Conservation (phyloP, 2,113 vertebrate genomes). For the Campylomormyrus numenius region DNA sequence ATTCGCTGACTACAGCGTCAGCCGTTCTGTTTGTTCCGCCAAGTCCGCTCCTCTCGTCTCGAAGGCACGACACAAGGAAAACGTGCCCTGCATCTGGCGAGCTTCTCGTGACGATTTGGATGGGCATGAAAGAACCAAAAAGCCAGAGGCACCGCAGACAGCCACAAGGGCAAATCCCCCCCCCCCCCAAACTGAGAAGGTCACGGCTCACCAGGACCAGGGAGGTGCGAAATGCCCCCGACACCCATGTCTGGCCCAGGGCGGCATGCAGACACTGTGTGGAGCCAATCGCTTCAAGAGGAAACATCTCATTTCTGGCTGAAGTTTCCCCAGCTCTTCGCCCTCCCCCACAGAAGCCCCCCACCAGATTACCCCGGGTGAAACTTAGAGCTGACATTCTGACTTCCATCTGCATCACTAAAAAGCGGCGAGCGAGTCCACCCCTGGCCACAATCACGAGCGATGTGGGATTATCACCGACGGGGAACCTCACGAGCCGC, state of each 20-base stretch:
- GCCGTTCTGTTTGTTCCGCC: background rate
- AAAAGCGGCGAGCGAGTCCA: slow-evolving; percentile 33
- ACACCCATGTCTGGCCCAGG: background rate
- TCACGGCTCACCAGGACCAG: background rate
- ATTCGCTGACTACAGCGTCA: background rate
- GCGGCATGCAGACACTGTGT: background rate
- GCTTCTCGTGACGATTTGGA: slow-evolving; percentile 24
- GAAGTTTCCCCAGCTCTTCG: slow-evolving; percentile 35
- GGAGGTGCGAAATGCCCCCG: background rate
- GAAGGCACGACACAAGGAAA: background rate
- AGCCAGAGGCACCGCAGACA: background rate
- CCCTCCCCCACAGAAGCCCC: slow-evolving; percentile 45
- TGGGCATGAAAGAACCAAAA: slow-evolving; percentile 17
- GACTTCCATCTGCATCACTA: slow-evolving; percentile 21
- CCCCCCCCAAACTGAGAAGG: background rate
- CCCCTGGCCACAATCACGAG: slow-evolving; percentile 44
- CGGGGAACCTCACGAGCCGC: slow-evolving; percentile 21
- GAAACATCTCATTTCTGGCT: slow-evolving; percentile 37
- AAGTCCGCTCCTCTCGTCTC: background rate
- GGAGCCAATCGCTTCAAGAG: slow-evolving; percentile 26
- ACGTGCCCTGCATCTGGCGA: background rate
- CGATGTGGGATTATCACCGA: slow-evolving; percentile 24
- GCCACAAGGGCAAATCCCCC: background rate
- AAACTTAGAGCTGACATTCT: slow-evolving; percentile 20
- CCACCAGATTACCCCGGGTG: slow-evolving; percentile 15